Evolutionary conservation across 2,888 invertebrate species (phyloP).

Genomic region (Nomada fucata): DNA sequence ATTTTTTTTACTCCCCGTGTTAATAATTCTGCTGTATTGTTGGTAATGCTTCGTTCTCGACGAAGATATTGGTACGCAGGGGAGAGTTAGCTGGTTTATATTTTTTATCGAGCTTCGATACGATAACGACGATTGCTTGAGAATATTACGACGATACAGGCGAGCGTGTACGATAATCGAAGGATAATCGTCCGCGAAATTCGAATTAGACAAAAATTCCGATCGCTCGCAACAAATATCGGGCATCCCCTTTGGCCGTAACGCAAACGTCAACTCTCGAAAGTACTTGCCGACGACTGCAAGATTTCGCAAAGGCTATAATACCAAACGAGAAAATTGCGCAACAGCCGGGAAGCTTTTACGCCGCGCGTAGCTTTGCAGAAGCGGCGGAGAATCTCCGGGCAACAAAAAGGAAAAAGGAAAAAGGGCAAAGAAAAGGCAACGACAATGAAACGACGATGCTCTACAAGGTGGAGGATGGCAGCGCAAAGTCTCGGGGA

Average conservation of each 20-base stretch:
- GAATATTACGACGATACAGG: no score
- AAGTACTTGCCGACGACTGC: background rate
- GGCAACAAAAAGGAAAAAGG: background rate
- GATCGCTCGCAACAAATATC: background rate
- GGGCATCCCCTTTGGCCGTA: background rate
- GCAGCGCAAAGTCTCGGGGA: background rate
- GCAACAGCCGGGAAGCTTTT: constrained; percentile 33
- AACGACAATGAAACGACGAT: background rate
- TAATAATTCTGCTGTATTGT: background rate
- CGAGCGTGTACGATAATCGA: no score
- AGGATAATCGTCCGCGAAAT: no score
- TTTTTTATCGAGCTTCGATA: no score
- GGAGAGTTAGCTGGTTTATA: no score
- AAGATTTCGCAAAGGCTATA: constrained; percentile 27
- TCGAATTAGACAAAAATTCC: no score
- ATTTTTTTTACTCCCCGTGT: background rate
- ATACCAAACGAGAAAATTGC: constrained; percentile 5
- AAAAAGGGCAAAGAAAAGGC: background rate
- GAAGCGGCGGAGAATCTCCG: background rate
- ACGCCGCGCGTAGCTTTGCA: constrained; percentile 17
- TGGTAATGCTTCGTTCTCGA: no score
- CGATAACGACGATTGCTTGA: no score
- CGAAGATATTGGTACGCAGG: no score
- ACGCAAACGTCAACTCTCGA: background rate
- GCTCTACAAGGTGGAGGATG: background rate